Base-by-base conservation (phyloP, 2,113 vertebrate genomes). In the Pterophyllum scalare region DNA sequence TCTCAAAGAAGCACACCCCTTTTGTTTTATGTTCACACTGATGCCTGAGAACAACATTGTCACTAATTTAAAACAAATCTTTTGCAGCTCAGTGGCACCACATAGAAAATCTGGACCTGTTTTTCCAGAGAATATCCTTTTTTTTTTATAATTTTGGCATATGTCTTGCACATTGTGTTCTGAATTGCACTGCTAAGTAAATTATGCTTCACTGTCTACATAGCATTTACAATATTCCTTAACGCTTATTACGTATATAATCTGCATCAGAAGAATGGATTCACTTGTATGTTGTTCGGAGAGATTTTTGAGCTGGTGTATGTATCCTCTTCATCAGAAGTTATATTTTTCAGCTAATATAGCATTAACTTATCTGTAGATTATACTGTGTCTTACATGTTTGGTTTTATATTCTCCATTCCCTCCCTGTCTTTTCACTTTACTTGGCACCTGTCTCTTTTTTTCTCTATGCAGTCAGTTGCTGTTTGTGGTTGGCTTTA, bases 71-170 rank as follows among this genome's bases (percentile, higher is more conserved):
- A 59, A 24, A n/a, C 77, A 3, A 15, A 40, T 90, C n/a, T 82
- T 80, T 92, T 92, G 20, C 95, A 99, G 98, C 98, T 83, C 97
- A 97, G 0, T 99, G 98, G 98, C 97, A 99, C 89, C 98, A 99
- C 91, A 99, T 98, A 43, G 98, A 99, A 94, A 99, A 99, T 91
- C 94, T 99, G 91, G 98, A 99, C 87, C 96, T 99, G 75, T 99
- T 99, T 92, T 99, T 99, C 94, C 98, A 98, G 94, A 97, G 98
- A 94, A 99, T 99, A 99, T 99, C 98, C 98, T 99, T 97, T 95
- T 99, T 97, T 95, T 46, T 46, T 6, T 5, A 8, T 58, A 3
- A 3, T 58, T 61, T 14, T 38, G 28, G 10, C 24, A 43, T 22
- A 5, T 60, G 46, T 6, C 17, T 33, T 14, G 10, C 49, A 35